These are phyloP conservation scores for Mobula hypostoma DNA, from an alignment of 2,113 vertebrate genomes.

Conservation along the genomic window DNA sequence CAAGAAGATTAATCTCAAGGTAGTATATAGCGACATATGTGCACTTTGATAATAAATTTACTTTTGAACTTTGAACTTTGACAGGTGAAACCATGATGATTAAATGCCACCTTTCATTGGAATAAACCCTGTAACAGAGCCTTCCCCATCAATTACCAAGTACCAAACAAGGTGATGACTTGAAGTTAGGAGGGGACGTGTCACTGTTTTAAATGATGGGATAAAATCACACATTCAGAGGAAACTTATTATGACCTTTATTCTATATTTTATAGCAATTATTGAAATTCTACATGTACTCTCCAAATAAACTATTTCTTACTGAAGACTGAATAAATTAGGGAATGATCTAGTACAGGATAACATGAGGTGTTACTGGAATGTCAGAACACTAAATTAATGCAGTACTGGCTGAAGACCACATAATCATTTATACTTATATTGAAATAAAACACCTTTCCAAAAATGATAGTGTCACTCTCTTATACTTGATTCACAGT, in stretches of 20 bases:
- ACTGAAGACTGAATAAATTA: not conserved
- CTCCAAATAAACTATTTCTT: not conserved
- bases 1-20: no score
- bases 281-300: not conserved
- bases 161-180: not conserved
- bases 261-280: not conserved
- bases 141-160: not conserved
- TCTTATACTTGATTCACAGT: not conserved
- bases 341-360: not conserved
- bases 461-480: not conserved
- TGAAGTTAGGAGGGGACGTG: not conserved
- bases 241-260: not conserved
- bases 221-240: not conserved
- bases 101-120: not conserved
- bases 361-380: not conserved
- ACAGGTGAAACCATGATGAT: no score
- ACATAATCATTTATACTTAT: not conserved
- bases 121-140: not conserved
- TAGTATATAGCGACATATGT: no score
- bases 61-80: no score
- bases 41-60: no score
- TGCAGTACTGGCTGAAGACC: not conserved
- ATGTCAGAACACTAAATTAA: not conserved
- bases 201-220: not conserved
- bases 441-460: slow-evolving; percentile 16